Percentiles rank a stretch among this genome's conserved stretches.
These are phyloP conservation scores for Scaptomyza caliginosa DNA, from an alignment of 2,888 invertebrate genomes.

Conservation along the genomic window DNA sequence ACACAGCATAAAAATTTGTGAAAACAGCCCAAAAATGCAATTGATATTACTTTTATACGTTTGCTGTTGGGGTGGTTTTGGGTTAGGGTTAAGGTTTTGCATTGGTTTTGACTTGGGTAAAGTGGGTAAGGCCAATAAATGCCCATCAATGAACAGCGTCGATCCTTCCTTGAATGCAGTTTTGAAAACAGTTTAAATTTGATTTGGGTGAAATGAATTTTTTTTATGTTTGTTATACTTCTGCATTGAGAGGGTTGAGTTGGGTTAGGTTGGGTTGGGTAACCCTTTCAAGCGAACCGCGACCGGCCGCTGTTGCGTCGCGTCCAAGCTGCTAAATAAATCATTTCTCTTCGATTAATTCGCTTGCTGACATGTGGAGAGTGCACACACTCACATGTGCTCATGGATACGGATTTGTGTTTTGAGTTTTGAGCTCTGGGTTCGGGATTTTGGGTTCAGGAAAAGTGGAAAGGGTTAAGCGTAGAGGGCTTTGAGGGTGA, in stretches of 20 bases:
- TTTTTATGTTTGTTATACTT: slow-evolving; percentile 8
- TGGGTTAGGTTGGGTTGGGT: slow-evolving; percentile 34
- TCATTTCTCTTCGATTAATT: slow-evolving; percentile 85
- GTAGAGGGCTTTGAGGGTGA: slow-evolving; percentile 50
- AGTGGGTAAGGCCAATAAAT: slow-evolving; percentile 69
- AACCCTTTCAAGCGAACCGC: slow-evolving; percentile 58
- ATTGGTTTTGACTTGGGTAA: slow-evolving; percentile 15
- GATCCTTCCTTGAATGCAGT: slow-evolving; percentile 65
- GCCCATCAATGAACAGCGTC: slow-evolving; percentile 72
- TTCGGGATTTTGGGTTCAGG: no score
- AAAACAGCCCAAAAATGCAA: slow-evolving; percentile 55
- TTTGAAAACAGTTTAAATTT: slow-evolving; percentile 80
- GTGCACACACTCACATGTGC: slow-evolving; percentile 38
- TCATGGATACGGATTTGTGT: slow-evolving; percentile 5
- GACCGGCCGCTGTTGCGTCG: slow-evolving; percentile 71
- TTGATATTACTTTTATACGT: slow-evolving; percentile 19
- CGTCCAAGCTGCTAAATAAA: slow-evolving; percentile 82
- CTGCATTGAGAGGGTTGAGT: slow-evolving; percentile 19
- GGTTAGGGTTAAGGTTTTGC: slow-evolving; percentile 8
- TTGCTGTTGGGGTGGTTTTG: slow-evolving; percentile 2
- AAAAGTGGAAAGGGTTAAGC: slow-evolving; percentile 33
- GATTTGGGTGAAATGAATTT: slow-evolving; percentile 70
- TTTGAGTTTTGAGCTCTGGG: background rate
- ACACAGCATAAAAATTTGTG: slow-evolving; percentile 46
- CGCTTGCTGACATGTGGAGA: slow-evolving; percentile 84